Evolutionary conservation across 2,888 invertebrate species (phyloP), one percentile per base, ranked within the genome.

Genomic region (Chloromyia formosa): DNA sequence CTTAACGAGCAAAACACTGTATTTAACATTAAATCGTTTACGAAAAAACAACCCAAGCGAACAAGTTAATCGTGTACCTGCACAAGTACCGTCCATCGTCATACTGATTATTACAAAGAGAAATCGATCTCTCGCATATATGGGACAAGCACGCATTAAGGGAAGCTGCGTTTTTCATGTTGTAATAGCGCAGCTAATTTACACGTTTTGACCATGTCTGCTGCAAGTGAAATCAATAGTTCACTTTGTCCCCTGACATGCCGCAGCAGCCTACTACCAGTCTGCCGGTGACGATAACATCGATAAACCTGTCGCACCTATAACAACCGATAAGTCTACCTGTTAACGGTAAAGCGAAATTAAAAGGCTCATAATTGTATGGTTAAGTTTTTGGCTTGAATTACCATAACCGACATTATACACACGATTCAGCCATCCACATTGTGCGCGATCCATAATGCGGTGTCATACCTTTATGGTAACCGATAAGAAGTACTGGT

Each of bases 381-480:
- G 58, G 40, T 71, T 71, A 58, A 71, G 20, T 71, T 71, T 60
- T 71, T 56, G 56, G 58, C 20, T 71, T 40, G 56, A 71, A 23
- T 71, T 42, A 27, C 53, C 68, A 54, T 54, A 69, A 69, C 68
- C 10, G 10, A 35, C n/a, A 56, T 20, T 20, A 2, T 18, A 56
- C 14, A 53, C 14, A 53, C 27, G 27, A 35, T 35, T 7, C 27
- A 35, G 2, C 27, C 27, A 35, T 35, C 27, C 27, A 35, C 27
- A 35, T 35, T 2, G 27, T 35, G 27, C 16, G 49, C 49, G 12
- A 49, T n/a, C 16, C 14, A n/a, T n/a, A 12, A 49, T 49, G 49
- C 12, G 49, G 49, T n/a, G 49, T 49, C 49, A n/a, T 49, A 49
- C 5, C 49, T n/a, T 49, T 49, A 12, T 12, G 49, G 49, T 49